A percentile compares a stretch with the other conserved stretches of the same genome.
phyloP scores from a whole-genome alignment of 2,113 vertebrate species.

The Takifugu bimaculatus region DNA sequence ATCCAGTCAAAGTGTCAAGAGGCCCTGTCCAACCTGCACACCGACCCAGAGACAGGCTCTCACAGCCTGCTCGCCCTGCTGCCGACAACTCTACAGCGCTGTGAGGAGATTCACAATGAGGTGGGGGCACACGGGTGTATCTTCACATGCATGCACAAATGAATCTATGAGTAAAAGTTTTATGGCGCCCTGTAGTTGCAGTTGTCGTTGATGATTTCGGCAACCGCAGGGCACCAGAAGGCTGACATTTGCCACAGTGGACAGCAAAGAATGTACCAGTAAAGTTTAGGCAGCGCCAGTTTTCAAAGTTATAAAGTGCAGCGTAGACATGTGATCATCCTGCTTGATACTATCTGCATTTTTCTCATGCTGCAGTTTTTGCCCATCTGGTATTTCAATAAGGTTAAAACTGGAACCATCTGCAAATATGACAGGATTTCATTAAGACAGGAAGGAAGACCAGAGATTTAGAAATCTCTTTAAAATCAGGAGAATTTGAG shows the following conservation, averaged over 20 bases:
- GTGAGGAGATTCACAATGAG: slow-evolving; percentile 96
- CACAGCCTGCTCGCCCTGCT: slow-evolving; percentile 80
- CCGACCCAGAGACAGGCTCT: slow-evolving; percentile 63
- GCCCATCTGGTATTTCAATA: slow-evolving; percentile 34
- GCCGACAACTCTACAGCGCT: slow-evolving; percentile 76
- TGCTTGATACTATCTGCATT: slow-evolving; percentile 20
- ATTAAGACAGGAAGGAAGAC: slow-evolving; percentile 21
- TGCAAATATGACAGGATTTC: slow-evolving; percentile 33
- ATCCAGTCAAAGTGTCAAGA: slow-evolving; percentile 82
- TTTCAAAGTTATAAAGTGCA: slow-evolving; percentile 14
- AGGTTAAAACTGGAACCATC: slow-evolving; percentile 39
- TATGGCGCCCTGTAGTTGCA: not conserved
- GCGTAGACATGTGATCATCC: slow-evolving; percentile 10
- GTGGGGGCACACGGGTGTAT: slow-evolving; percentile 73
- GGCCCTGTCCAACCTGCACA: slow-evolving; percentile 83
- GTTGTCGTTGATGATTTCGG: slow-evolving; percentile 2
- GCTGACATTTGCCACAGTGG: not conserved
- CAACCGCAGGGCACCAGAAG: not conserved
- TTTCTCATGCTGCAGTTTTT: slow-evolving; percentile 26
- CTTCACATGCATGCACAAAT: slow-evolving; percentile 7
- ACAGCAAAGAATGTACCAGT: slow-evolving; percentile 12
- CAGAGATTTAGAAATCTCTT: slow-evolving; percentile 6
- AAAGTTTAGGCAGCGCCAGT: slow-evolving; percentile 13
- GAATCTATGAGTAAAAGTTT: not conserved
- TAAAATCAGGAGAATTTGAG: slow-evolving; percentile 8